Evolutionary conservation across 2,888 invertebrate genomes (phyloP), one percentile per base, ranked within the genome.

Genomic region (Dolichomitus sp.): DNA sequence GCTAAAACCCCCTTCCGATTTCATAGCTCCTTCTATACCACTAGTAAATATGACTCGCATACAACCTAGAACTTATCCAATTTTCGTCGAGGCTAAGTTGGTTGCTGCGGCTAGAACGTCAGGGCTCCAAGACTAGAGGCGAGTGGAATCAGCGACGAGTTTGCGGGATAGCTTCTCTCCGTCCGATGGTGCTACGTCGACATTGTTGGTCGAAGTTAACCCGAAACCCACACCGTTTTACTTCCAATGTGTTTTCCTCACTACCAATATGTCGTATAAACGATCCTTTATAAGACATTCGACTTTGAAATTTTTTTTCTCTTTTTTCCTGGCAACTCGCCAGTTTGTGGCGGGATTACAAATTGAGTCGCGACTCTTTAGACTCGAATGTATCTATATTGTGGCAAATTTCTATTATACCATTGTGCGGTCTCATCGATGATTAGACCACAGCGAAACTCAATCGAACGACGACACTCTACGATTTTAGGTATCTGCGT

Each of bases 21-120:
- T 40, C 54, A 52, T 33, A 52, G 14, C 45, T 17, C 17, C 45
- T n/a, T n/a, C 37, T 48, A 27, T 72, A 33, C 59, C 7, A 30
- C 48, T 40, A 17, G 48, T 33, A 72, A 40, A 37, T 65, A 65
- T 40, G 65, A 59, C 30, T 59, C 33, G 19, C 45, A 12, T 27
- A 33, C 73, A 59, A 50, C 30, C 48, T 68, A 63, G 68, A 83
- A 83, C 76, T 80, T 80, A 83, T 83, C 80, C 76, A 80, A 83
- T 83, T 80, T 80, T 80, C 76, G 65, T 50, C 57, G 52, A 14
- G 27, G 52, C 70, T 69, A 52, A 72, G 65, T 48, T 80, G 66
- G 45, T 48, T 61, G 54, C 33, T 40, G 40, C 27, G 6, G 45
- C 48, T 30, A 54, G 54, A 68, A 54, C 54, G 61, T 50, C 12